Conservation (phyloP, 2,888 invertebrate species). For the Drosophila imparisetae region DNA sequence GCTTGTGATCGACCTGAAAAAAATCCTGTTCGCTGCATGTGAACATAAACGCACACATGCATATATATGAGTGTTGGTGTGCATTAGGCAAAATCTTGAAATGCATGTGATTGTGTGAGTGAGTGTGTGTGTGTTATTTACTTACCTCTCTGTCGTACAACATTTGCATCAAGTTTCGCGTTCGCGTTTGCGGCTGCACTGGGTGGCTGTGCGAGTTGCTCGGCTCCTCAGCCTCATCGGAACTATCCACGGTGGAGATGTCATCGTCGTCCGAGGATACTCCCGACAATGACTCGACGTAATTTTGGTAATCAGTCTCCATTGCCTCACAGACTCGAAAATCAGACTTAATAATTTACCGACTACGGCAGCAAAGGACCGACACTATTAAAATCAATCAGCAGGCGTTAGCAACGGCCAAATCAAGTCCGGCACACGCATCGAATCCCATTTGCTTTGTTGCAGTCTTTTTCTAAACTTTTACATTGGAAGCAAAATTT, state of each 20-base stretch:
- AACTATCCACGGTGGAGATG: conserved; percentile 76
- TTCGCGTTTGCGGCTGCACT: conserved; percentile 39
- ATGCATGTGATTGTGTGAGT: background rate
- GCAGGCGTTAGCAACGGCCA: conserved; percentile 19
- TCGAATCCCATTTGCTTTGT: conserved; percentile 29
- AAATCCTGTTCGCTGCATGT: conserved; percentile 85
- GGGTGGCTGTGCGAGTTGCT: conserved; percentile 29
- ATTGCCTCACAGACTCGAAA: conserved; percentile 68
- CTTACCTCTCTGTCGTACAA: conserved; percentile 81
- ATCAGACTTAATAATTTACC: conserved; percentile 56
- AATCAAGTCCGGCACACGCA: conserved; percentile 25
- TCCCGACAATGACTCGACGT: conserved; percentile 74
- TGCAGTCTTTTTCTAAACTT: conserved; percentile 33
- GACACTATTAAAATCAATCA: conserved; percentile 19
- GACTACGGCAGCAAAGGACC: conserved; percentile 31
- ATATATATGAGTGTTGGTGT: conserved; percentile 59
- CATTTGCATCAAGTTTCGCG: conserved; percentile 77
- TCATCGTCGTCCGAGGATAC: conserved; percentile 79
- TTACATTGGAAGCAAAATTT: conserved; percentile 45
- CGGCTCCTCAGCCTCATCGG: conserved; percentile 72
- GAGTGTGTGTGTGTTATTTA: background rate
- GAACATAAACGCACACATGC: background rate
- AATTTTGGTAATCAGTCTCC: conserved; percentile 76
- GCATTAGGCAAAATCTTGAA: background rate
- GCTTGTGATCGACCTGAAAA: conserved; percentile 85